Evolutionary conservation across 2,888 invertebrate species (phyloP).

Genomic region (Pseudococcus jackbeardsleyi): DNA sequence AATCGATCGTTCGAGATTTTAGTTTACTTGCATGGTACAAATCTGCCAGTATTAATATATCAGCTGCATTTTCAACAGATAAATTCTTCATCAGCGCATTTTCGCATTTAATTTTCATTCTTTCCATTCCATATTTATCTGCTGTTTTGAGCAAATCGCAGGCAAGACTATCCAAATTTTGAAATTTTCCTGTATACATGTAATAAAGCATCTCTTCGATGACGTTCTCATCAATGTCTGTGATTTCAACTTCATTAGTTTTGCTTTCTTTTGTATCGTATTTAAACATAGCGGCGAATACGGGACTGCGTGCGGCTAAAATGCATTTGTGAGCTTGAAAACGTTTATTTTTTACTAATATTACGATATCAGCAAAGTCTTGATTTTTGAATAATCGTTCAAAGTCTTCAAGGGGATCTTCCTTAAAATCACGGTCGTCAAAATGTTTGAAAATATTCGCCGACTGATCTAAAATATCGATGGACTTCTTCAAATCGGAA

Average conservation of each 20-base stretch:
- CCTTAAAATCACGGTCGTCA: neutral
- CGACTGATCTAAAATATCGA: too few relatives aligned
- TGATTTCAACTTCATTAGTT: neutral
- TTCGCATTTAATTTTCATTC: neutral
- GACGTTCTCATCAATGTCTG: neutral
- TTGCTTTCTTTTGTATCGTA: neutral
- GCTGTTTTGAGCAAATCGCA: neutral
- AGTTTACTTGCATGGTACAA: slow-evolving; percentile 75
- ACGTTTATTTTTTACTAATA: neutral
- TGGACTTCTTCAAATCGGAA: too few relatives aligned
- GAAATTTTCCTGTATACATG: neutral
- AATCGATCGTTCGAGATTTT: slow-evolving; percentile 98
- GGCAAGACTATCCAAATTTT: neutral
- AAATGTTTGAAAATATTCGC: too few relatives aligned
- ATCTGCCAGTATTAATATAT: neutral
- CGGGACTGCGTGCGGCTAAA: neutral
- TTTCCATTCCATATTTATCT: neutral
- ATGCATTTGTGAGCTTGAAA: neutral
- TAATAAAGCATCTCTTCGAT: neutral
- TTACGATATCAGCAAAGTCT: neutral
- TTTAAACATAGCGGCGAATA: neutral
- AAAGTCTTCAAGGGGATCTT: neutral
- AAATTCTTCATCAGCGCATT: neutral
- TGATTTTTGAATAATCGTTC: neutral
- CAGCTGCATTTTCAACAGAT: neutral